These are phyloP conservation scores for Synaphobranchus kaupii DNA, from an alignment of 2,797 vertebrate species.

Conservation along the genomic window DNA sequence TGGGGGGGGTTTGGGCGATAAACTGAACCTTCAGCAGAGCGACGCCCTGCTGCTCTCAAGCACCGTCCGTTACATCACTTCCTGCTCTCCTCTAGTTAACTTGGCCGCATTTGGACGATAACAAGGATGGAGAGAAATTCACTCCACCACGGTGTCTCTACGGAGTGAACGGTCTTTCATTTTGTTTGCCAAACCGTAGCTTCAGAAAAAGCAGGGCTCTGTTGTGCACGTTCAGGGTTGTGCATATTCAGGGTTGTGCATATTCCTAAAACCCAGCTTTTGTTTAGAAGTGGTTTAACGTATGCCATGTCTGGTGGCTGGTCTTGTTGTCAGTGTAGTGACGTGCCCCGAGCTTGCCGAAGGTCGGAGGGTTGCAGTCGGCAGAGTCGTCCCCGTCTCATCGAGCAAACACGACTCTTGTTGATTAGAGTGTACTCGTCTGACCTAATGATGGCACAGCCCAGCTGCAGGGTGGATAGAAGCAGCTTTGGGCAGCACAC, in stretches of 20 bases:
- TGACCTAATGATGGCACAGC: neutral
- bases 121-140: neutral
- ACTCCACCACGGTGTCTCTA: neutral
- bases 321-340: neutral
- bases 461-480: neutral
- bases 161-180: neutral
- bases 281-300: too few relatives aligned
- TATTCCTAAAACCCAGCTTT: neutral
- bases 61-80: neutral
- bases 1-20: slow-evolving; percentile 31
- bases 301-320: neutral
- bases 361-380: neutral
- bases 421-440: neutral
- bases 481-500: neutral
- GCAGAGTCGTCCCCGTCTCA: neutral
- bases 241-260: neutral
- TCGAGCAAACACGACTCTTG: neutral
- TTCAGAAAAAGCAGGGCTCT: neutral
- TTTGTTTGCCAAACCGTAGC: neutral
- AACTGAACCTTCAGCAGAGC: neutral
- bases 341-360: neutral
- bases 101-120: neutral
- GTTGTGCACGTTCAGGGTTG: neutral
- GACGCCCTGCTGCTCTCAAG: neutral
- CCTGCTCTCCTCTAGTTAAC: neutral